Conservation (phyloP, 2,888 invertebrate species). For the Caenorhabditis imperialis region DNA sequence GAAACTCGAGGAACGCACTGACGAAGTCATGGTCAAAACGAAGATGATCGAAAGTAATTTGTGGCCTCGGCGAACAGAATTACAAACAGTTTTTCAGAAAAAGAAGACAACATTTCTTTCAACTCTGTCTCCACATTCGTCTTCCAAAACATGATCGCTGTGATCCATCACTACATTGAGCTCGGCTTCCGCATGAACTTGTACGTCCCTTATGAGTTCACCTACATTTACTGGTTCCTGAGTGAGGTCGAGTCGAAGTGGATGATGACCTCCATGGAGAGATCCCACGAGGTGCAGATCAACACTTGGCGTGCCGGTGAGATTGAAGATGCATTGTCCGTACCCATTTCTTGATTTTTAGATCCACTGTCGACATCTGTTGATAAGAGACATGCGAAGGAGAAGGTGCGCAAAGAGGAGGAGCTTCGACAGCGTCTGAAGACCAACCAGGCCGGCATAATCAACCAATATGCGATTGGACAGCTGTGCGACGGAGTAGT, state of each 20-base stretch:
- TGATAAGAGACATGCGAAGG: constrained; percentile 3
- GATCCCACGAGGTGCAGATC: constrained; percentile 29
- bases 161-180: constrained; percentile 93
- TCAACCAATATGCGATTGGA: constrained; percentile 17
- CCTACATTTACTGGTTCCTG: constrained; percentile 89
- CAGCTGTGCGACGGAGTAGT: constrained; percentile 39
- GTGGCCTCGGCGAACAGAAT: not conserved
- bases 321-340: not conserved
- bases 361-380: constrained; percentile 20
- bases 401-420: constrained; percentile 1
- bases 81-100: constrained; percentile 6
- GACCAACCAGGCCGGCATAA: not conserved
- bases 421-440: constrained; percentile 3
- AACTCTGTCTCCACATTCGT: constrained; percentile 85
- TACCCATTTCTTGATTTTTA: not conserved
- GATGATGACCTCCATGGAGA: constrained; percentile 47
- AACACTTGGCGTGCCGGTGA: constrained; percentile 2
- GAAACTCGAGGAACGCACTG: constrained; percentile 42
- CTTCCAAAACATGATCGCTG: constrained; percentile 90
- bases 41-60: constrained; percentile 3
- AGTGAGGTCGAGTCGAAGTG: constrained; percentile 55
- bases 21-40: constrained; percentile 10
- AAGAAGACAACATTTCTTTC: constrained; percentile 14
- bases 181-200: constrained; percentile 95
- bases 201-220: constrained; percentile 95